Conservation (phyloP, 2,888 invertebrate genomes). For the Xiphydria camelus region DNA sequence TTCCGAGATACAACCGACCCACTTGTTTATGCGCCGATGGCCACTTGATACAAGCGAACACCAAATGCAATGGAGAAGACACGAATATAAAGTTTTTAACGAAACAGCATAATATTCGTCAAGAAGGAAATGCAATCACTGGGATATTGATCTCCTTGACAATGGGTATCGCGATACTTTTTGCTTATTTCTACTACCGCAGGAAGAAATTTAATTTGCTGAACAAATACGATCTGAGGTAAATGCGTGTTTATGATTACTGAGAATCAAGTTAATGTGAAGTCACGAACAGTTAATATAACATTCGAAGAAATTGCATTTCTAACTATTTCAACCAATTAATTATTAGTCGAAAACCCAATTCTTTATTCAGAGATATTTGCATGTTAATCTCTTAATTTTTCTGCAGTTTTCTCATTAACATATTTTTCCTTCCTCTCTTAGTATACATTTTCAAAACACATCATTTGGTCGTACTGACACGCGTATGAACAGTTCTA, state of each 20-base stretch:
- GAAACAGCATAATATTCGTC: conserved; percentile 1
- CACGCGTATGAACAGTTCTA: conserved; percentile 22
- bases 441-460: conserved; percentile 52
- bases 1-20: conserved; percentile 59
- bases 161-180: conserved; percentile 21
- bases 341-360: neutral
- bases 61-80: conserved; percentile 20
- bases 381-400: conserved; percentile 10
- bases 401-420: no score
- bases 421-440: conserved; percentile 11
- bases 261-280: neutral
- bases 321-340: no score
- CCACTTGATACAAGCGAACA: conserved; percentile 14
- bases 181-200: conserved; percentile 38
- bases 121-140: conserved; percentile 20
- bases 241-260: neutral
- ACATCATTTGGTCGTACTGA: conserved; percentile 40
- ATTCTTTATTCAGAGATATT: neutral
- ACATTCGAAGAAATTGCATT: no score
- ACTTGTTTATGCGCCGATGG: conserved; percentile 66
- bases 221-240: conserved; percentile 28
- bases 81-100: no score
- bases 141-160: conserved; percentile 29
- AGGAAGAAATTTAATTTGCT: conserved; percentile 26
- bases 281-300: neutral